Conservation (phyloP, 2,113 vertebrate genomes). For the Rostratula benghalensis region DNA sequence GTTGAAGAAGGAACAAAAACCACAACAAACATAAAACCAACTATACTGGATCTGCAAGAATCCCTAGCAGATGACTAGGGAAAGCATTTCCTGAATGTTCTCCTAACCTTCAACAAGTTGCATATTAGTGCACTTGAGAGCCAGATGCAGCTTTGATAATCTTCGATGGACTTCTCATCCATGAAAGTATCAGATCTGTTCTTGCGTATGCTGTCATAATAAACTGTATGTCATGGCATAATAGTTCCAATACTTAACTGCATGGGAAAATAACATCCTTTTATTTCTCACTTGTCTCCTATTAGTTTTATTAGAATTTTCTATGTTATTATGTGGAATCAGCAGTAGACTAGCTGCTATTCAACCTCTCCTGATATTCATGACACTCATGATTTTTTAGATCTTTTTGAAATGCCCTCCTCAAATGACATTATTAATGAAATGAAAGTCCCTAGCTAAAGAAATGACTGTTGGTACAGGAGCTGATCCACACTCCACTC, state of each 20-base stretch:
- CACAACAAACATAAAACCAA: neutral
- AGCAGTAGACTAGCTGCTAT: neutral
- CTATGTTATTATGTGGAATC: neutral
- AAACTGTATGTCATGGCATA: neutral
- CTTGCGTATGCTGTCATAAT: neutral
- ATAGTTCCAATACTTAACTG: neutral
- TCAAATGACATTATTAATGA: neutral
- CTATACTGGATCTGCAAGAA: neutral
- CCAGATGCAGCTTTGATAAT: neutral
- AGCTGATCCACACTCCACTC: neutral
- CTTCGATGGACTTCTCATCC: neutral
- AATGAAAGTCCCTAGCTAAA: neutral
- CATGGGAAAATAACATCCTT: accelerated
- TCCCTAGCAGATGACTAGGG: neutral
- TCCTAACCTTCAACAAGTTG: neutral
- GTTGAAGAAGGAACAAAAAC: neutral
- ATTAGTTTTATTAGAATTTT: neutral
- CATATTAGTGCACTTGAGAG: neutral
- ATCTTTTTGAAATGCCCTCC: neutral
- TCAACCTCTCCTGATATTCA: neutral
- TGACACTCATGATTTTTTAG: neutral
- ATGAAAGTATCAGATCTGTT: neutral
- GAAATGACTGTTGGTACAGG: neutral
- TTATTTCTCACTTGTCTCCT: neutral
- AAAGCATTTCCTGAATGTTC: neutral